Conservation (phyloP, 2,113 vertebrate species). For the Mus musculus region DNA sequence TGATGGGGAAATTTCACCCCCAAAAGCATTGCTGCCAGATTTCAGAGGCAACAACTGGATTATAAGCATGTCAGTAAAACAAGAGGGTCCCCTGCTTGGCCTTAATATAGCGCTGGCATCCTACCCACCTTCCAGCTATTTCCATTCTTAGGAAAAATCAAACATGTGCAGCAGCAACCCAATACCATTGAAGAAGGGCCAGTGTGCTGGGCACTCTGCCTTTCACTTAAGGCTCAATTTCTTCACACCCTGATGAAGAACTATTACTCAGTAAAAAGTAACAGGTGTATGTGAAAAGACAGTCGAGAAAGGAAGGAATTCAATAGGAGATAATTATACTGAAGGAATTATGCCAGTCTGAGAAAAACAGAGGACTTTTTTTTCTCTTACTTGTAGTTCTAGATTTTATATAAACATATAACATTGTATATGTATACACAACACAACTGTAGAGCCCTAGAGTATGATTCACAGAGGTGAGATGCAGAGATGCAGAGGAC, state of each 20-base stretch:
- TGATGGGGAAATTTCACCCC: not conserved
- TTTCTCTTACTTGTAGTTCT: not conserved
- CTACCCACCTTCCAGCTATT: not conserved
- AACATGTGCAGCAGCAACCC: not conserved
- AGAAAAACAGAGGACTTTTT: not conserved
- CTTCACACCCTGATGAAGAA: not conserved
- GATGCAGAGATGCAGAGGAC: not conserved
- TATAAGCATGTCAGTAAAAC: not conserved
- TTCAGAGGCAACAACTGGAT: not conserved
- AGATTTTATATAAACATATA: not conserved
- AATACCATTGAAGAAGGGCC: no score
- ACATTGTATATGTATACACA: no score
- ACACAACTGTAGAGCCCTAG: not conserved
- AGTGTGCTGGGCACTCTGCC: no score
- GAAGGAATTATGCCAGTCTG: not conserved
- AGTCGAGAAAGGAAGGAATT: not conserved
- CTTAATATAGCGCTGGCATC: not conserved
- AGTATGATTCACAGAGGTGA: not conserved
- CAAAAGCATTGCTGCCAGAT: not conserved
- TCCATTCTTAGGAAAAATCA: not conserved
- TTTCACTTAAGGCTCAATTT: not conserved
- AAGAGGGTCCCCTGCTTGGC: not conserved
- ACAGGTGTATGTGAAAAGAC: not conserved
- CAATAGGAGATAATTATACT: not conserved
- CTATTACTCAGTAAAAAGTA: not conserved